These are phyloP conservation scores for Hybognathus amarus DNA, from an alignment of 2,797 vertebrate species.

Conservation along the genomic window DNA sequence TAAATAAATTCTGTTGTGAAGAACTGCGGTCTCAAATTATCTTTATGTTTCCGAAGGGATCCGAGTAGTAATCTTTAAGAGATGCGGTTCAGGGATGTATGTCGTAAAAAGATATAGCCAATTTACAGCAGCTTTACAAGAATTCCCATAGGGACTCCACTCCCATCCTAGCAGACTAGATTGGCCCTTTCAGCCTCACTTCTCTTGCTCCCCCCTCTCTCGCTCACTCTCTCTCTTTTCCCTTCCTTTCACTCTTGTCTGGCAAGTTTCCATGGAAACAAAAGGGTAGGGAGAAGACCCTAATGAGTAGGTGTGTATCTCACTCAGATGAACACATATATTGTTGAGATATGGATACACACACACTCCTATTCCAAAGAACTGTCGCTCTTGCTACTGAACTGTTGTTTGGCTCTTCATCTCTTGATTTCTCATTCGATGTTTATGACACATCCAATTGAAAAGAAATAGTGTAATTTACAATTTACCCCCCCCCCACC, in stretches of 20 bases:
- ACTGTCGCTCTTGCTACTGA: constrained; percentile 11
- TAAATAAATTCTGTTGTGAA: constrained; percentile 36
- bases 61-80: constrained; percentile 43
- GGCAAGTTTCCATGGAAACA: constrained; percentile 86
- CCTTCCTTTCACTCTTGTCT: constrained; percentile 67
- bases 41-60: constrained; percentile 49
- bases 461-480: constrained; percentile 7
- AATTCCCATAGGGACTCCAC: constrained; percentile 69
- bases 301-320: constrained; percentile 69
- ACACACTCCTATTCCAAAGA: not conserved
- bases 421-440: not conserved
- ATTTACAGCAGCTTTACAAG: constrained; percentile 63
- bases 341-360: constrained; percentile 36
- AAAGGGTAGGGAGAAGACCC: constrained; percentile 67
- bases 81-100: constrained; percentile 44
- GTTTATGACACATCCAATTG: not conserved
- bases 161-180: constrained; percentile 68
- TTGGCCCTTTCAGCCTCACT: constrained; percentile 68
- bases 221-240: constrained; percentile 2
- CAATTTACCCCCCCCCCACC: not conserved
- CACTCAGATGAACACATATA: constrained; percentile 62
- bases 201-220: not conserved
- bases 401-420: constrained; percentile 7
- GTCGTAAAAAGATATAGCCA: constrained; percentile 55
- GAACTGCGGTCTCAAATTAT: constrained; percentile 25